Base-by-base conservation (phyloP, 2,888 invertebrate genomes). In the Seira musarum region DNA sequence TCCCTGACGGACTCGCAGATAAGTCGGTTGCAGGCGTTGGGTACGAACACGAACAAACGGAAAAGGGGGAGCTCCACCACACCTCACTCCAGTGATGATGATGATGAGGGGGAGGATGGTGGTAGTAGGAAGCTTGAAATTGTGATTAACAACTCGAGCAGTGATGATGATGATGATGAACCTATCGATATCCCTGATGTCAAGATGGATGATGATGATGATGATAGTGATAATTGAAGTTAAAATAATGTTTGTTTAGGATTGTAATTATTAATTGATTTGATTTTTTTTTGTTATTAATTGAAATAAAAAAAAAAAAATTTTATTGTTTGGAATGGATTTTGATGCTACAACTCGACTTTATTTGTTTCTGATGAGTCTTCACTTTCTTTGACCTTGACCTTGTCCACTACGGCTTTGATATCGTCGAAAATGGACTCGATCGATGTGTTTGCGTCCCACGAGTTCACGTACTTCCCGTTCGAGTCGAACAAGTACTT, bases 401-500 rank as follows among this genome's bases (percentile, higher is more conserved):
- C 65, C 19, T 64, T 63, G 53, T 84, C 85, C 17, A 85, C 81
- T n/a, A 80, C 75, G 17, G 74, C 75, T 63, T 84, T 83, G 13
- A 85, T 81, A 15, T 70, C 81, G 40, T 87, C 87, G 81, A 88
- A 88, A 22, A 88, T 87, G 2, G 87, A 87, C 72, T 88, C 87
- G 24, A 89, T 85, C 3, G 88, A 82, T 3, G 87, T 88, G 82
- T 88, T 87, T 1, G 90, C 89, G 6, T 89, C 89, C 90, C 90
- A 90, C 0, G 88, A 88, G 69, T 88, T 86, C 3, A 90, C 70
- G 8, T 90, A 89, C 61, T 88, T 84, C 2, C 91, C 91, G 63
- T 89, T 87, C 53, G 88, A 87, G 85, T 89, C 87, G 1, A 90
- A 88, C 46, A 91, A 86, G 85, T 91, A 91, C 85, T 91, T 91